These are phyloP conservation scores for Nephrotoma flavescens DNA, from an alignment of 2,888 invertebrate species.

Conservation along the genomic window DNA sequence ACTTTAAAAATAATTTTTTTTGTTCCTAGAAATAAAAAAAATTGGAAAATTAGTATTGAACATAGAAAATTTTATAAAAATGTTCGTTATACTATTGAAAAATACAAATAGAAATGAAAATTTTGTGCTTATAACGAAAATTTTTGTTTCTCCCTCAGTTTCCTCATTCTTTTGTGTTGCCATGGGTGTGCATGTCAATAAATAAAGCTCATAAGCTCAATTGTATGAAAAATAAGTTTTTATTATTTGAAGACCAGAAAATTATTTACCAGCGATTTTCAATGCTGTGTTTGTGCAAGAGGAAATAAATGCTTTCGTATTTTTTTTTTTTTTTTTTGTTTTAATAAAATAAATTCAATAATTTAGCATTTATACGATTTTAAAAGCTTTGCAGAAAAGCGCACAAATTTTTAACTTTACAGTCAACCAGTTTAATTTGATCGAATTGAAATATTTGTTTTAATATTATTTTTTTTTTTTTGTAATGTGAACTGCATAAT, in stretches of 20 bases:
- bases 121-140: background rate
- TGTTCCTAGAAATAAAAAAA: background rate
- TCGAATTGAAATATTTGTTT: background rate
- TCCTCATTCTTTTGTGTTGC: background rate
- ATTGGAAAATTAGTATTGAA: background rate
- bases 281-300: background rate
- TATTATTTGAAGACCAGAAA: background rate
- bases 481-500: background rate
- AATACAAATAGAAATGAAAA: background rate
- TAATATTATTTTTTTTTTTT: background rate
- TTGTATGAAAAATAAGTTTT: background rate
- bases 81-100: no score
- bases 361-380: background rate
- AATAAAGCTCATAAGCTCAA: background rate
- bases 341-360: background rate
- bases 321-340: background rate
- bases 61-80: background rate
- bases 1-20: background rate
- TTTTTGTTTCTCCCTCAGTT: background rate
- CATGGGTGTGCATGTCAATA: background rate
- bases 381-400: background rate
- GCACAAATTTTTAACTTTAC: background rate
- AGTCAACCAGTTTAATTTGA: background rate
- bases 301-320: background rate
- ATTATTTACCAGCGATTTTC: background rate